Conservation (phyloP, 2,888 invertebrate species). For the Ormyrus thymus region DNA sequence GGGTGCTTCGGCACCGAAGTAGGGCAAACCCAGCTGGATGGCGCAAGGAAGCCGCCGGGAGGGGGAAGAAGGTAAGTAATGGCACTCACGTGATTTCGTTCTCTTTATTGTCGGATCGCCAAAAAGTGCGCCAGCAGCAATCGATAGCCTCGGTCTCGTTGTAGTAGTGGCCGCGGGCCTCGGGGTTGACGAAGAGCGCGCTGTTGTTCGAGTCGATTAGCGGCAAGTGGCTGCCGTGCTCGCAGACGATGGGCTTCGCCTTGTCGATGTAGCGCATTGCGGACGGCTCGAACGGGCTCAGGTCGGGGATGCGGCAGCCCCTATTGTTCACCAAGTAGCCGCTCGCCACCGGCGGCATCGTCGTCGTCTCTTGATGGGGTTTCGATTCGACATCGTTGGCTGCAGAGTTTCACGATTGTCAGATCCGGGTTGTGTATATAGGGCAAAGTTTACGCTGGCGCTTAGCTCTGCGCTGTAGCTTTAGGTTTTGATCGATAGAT, state of each 20-base stretch:
- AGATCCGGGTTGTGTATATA: too few species aligned
- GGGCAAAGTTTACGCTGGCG: too few species aligned
- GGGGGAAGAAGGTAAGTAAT: too few species aligned
- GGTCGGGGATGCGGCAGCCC: constrained; percentile 82
- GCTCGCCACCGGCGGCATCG: constrained; percentile 55
- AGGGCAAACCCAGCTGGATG: too few species aligned
- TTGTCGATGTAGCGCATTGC: constrained; percentile 78
- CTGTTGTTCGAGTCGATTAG: constrained; percentile 79
- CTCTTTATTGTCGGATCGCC: constrained; percentile 76
- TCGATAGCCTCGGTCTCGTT: constrained; percentile 75
- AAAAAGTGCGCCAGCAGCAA: constrained; percentile 81
- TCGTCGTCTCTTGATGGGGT: constrained; percentile 6
- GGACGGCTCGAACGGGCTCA: constrained; percentile 79
- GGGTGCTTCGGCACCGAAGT: too few species aligned
- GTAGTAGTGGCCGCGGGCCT: constrained; percentile 76
- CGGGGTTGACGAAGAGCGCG: constrained; percentile 77
- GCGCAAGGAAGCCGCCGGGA: too few species aligned
- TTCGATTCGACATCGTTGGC: neutral
- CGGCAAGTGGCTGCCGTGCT: constrained; percentile 76
- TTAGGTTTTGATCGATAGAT: too few species aligned
- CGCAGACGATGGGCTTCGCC: constrained; percentile 76
- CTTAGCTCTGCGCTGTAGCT: too few species aligned
- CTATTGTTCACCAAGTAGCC: constrained; percentile 79
- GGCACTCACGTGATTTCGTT: constrained; percentile 74
- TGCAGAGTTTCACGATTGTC: neutral